Conservation (phyloP, 2,797 vertebrate genomes). For the Hyperoplus lanceolatus region DNA sequence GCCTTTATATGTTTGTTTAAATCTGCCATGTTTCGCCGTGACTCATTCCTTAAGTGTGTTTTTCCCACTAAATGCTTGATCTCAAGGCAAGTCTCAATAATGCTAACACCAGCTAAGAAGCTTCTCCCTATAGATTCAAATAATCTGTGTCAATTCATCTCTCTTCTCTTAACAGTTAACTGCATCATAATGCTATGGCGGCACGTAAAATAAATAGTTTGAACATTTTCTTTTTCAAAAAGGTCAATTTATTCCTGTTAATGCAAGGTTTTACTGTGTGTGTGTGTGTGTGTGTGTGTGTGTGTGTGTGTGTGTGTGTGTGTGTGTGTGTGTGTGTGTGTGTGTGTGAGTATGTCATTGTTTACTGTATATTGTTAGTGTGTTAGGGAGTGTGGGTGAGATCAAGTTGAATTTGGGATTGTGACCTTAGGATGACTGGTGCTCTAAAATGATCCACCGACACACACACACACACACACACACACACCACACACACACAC, state of each 20-base stretch:
- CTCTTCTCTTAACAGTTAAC: conserved; percentile 2
- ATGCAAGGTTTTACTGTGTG: not conserved
- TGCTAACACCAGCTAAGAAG: conserved; percentile 39
- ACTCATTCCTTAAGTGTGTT: conserved; percentile 41
- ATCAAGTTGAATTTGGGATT: conserved; percentile 2
- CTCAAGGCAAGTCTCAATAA: conserved; percentile 64
- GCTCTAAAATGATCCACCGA: not conserved
- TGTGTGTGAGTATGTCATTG: not conserved
- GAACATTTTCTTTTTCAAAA: not conserved
- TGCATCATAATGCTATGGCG: not conserved
- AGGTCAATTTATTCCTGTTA: not conserved
- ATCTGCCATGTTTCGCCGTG: conserved; percentile 29
- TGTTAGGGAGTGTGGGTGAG: not conserved
- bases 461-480: conserved; percentile 3
- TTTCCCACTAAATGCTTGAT: conserved; percentile 54
- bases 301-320: not conserved
- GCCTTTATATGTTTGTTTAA: no score
- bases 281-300: not conserved
- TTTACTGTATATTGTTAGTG: not conserved
- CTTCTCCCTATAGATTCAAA: conserved; percentile 49
- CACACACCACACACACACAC: not conserved
- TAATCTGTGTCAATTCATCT: not conserved
- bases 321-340: no score
- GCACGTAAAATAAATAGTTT: not conserved
- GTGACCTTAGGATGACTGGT: not conserved